Conservation (phyloP, 2,888 invertebrate genomes). For the Phortica magna region DNA sequence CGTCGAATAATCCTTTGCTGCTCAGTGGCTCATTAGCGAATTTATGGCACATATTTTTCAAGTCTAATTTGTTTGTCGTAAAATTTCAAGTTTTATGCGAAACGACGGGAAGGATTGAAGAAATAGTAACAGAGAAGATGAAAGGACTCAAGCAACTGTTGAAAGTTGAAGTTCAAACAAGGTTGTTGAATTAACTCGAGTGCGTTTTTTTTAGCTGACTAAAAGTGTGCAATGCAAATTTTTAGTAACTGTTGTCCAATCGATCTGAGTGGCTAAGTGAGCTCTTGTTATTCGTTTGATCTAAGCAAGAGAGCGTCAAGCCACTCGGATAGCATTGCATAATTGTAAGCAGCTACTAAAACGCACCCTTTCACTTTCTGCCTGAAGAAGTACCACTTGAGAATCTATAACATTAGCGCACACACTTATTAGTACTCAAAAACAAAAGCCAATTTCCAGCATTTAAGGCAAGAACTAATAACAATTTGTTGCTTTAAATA, state of each 20-base stretch:
- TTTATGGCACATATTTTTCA: conserved; percentile 17
- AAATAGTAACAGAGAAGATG: neutral
- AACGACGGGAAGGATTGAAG: neutral
- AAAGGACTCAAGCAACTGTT: neutral
- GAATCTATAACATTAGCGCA: neutral
- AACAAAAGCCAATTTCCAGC: neutral
- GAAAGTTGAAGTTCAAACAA: neutral
- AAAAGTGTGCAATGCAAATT: too few species aligned
- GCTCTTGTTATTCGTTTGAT: too few species aligned
- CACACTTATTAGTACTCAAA: neutral
- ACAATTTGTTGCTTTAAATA: neutral
- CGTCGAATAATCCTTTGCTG: conserved; percentile 24
- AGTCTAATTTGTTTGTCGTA: conserved; percentile 29
- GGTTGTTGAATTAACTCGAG: too few species aligned
- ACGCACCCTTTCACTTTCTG: neutral
- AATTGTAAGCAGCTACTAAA: too few species aligned
- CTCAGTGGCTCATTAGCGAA: conserved; percentile 23
- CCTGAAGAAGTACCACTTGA: neutral
- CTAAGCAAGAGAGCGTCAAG: too few species aligned
- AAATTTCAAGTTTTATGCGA: conserved; percentile 1
- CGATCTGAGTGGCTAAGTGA: too few species aligned
- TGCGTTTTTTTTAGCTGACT: too few species aligned
- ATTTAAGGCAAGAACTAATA: neutral
- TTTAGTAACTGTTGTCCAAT: too few species aligned
- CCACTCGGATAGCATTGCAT: too few species aligned